A percentile compares a stretch with the other conserved stretches of the same genome.
Conservation (phyloP, 2,888 invertebrate genomes). For the Scelioninae gen. 2 region DNA sequence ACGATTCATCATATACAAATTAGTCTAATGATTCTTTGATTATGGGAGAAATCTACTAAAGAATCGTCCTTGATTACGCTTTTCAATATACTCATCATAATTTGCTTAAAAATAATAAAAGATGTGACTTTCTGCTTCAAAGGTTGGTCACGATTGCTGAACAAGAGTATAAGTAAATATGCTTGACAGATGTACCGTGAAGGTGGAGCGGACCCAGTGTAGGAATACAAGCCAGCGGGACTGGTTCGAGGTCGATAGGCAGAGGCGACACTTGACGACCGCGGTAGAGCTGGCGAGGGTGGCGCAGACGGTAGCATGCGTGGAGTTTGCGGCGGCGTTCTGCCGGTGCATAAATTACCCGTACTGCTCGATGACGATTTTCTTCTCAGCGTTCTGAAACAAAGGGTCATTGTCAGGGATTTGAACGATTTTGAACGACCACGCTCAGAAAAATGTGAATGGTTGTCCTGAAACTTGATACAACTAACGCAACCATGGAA, state of each 20-base stretch:
- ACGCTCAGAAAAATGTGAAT: no score
- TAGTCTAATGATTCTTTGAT: no score
- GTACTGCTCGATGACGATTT: conserved; percentile 73
- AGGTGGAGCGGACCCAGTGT: conserved; percentile 85
- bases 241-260: conserved; percentile 82
- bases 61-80: no score
- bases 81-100: no score
- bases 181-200: conserved; percentile 75
- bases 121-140: not conserved
- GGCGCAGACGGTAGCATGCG: conserved; percentile 74
- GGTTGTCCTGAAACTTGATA: no score
- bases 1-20: no score
- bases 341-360: conserved; percentile 74
- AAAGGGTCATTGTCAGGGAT: no score
- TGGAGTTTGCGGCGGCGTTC: conserved; percentile 75
- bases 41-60: no score
- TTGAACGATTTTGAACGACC: no score
- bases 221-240: conserved; percentile 86
- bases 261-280: conserved; percentile 75
- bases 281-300: conserved; percentile 74
- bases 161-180: not conserved
- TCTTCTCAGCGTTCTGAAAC: conserved; percentile 69
- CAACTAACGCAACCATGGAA: no score
- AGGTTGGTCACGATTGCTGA: not conserved
- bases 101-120: no score